Conservation (phyloP, 2,113 vertebrate genomes). For the Chinchilla lanigera region DNA sequence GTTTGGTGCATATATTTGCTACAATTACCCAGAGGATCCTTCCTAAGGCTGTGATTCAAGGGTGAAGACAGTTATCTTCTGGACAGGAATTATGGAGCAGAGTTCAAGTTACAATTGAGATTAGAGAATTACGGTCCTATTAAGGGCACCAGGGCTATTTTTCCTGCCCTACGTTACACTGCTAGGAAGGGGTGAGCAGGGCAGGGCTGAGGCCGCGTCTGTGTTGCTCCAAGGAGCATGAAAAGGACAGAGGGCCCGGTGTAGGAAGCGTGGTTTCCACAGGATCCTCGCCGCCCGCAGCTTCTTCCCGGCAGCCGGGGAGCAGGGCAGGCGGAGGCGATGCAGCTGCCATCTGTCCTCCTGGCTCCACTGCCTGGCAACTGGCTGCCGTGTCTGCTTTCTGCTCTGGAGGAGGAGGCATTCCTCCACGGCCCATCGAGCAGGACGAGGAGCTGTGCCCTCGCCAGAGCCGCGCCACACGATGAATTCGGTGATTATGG, state of each 20-base stretch:
- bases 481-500: slow-evolving; percentile 74
- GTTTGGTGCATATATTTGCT: background rate
- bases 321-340: background rate
- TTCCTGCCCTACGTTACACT: background rate
- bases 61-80: background rate
- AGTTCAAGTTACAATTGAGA: background rate
- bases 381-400: slow-evolving; percentile 57
- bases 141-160: background rate
- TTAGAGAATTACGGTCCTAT: slow-evolving; percentile 4
- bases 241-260: background rate
- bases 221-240: background rate
- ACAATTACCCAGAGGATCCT: background rate
- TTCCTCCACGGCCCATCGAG: slow-evolving; percentile 72
- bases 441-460: slow-evolving; percentile 51
- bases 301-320: slow-evolving; percentile 32
- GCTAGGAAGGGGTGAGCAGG: background rate
- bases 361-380: slow-evolving; percentile 64
- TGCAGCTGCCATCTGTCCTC: slow-evolving; percentile 69
- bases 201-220: background rate
- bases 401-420: slow-evolving; percentile 54
- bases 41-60: background rate
- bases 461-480: slow-evolving; percentile 58
- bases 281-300: background rate
- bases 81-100: background rate
- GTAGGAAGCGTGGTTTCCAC: background rate